Base-by-base conservation (phyloP, 2,797 vertebrate species). In the Clarias laeviceps region DNA sequence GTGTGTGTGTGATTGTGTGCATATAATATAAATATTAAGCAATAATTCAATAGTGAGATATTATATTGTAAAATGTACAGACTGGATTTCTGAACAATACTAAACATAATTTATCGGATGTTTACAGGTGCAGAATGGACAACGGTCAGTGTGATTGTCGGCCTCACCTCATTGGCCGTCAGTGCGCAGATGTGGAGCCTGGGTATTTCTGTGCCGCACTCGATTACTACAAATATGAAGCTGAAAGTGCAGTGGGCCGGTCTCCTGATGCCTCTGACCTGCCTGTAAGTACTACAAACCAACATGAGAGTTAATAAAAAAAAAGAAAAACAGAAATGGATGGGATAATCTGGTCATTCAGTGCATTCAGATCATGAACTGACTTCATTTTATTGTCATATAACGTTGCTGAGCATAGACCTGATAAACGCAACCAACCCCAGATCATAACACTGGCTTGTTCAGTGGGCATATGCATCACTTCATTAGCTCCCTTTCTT, bases 181-280 rank as follows among this genome's bases (percentile, higher is more conserved):
- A 95, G 93, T 98, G 96, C 65, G 94, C 95, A 5, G 96, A 96
- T 5, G 96, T 96, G 12, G 93, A 97, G 86, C 94, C 96, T 0
- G 96, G 96, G 0, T 97, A 95, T 91, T 98, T 97, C 95, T 98
- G 97, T 0, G 95, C 96, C 34, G 92, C 95, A 0, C 92, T 99
- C 0, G 97, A 97, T 91, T 94, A 94, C 91, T 96, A 96, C 89
- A 96, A 92, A 70, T 96, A 97, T 0, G 96, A 98, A 89, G 96
- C 96, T 0, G 96, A 98, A 87, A 91, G 88, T 1, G 95, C 95
- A 34, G 86, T 77, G 0, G 90, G 94, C 50, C 94, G 92, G 7
- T 91, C 94, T 0, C 95, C 96, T 0, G 68, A 86, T 12, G 94
- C 97, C 82, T 77, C 94, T 0, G 32, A 45, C 24, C 93, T 97